Evolutionary conservation across 2,888 invertebrate genomes (phyloP).

Genomic region (Drosophila birchii): DNA sequence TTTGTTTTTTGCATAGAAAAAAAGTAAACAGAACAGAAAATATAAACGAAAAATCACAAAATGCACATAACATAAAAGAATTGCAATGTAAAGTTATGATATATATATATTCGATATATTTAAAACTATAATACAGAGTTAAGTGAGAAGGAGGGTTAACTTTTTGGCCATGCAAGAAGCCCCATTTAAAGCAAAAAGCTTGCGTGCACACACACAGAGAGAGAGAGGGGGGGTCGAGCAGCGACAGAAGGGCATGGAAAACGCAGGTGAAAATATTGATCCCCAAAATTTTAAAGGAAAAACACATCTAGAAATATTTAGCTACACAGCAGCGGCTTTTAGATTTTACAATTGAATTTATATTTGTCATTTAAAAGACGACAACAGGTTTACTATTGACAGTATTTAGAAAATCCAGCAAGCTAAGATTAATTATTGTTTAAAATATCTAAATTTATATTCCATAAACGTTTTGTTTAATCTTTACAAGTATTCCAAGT

Average conservation of each 20-base stretch:
- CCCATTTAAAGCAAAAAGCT: slow-evolving; percentile 22
- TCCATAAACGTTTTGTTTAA: background rate
- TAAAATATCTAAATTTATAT: background rate
- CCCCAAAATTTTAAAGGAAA: slow-evolving; percentile 9
- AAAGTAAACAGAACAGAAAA: slow-evolving; percentile 50
- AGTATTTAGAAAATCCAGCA: background rate
- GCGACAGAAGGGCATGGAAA: slow-evolving; percentile 14
- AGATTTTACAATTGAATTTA: background rate
- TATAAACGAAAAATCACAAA: slow-evolving; percentile 33
- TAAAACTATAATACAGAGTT: slow-evolving; percentile 15
- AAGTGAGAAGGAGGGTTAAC: slow-evolving; percentile 4
- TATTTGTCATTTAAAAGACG: background rate
- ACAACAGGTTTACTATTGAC: background rate
- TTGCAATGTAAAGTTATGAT: slow-evolving; percentile 8
- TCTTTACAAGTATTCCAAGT: background rate
- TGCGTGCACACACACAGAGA: slow-evolving; percentile 29
- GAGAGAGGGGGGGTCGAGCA: background rate
- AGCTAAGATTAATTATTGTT: background rate
- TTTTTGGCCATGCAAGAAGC: slow-evolving; percentile 40
- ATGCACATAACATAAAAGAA: slow-evolving; percentile 24
- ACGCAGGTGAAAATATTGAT: slow-evolving; percentile 17
- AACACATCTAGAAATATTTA: slow-evolving; percentile 5
- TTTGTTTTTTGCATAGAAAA: slow-evolving; percentile 57
- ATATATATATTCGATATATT: slow-evolving; percentile 7
- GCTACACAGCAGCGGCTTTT: slow-evolving; percentile 16